phyloP scores from a whole-genome alignment of 2,113 vertebrate species.

The Illadopsis cleaveri region DNA sequence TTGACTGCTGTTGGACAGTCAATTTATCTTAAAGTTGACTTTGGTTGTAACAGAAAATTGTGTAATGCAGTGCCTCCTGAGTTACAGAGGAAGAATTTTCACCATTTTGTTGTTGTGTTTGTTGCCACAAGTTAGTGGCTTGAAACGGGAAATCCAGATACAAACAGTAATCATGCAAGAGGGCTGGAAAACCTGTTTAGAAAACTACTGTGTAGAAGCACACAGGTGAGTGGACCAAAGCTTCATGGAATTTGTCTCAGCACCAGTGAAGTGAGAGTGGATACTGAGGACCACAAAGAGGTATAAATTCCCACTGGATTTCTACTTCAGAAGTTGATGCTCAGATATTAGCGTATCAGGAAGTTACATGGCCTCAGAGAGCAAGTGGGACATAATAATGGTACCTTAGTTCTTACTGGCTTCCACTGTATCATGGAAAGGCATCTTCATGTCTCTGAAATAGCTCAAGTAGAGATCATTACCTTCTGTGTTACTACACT shows the following conservation, averaged over 20 bases:
- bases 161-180: background rate
- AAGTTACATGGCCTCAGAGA: background rate
- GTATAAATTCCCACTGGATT: background rate
- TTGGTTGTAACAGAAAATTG: conserved; percentile 4
- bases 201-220: background rate
- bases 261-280: background rate
- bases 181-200: background rate
- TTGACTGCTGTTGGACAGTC: conserved; percentile 43
- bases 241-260: background rate
- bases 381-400: background rate
- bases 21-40: conserved; percentile 56
- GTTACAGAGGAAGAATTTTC: background rate
- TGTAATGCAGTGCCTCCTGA: background rate
- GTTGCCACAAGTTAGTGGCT: background rate
- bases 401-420: background rate
- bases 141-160: background rate
- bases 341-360: background rate
- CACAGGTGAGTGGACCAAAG: background rate
- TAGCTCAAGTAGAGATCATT: background rate
- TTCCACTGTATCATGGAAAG: background rate
- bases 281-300: background rate
- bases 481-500: background rate
- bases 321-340: background rate
- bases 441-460: background rate
- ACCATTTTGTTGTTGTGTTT: background rate